phyloP scores from a whole-genome alignment of 1,140 invertebrate species.

The Camponotus pennsylvanicus region DNA sequence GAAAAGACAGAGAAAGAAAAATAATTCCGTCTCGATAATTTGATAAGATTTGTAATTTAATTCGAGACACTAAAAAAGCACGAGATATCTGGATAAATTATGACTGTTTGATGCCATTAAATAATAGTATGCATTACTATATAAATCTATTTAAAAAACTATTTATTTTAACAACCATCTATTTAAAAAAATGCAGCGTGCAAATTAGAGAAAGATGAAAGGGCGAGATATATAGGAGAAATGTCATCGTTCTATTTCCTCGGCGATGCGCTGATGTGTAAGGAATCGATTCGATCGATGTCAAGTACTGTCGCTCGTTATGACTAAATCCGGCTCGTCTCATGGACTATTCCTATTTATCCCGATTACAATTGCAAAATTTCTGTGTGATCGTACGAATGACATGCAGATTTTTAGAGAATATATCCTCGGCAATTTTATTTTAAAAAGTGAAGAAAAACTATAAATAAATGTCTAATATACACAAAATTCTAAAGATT shows the following conservation, averaged over 20 bases:
- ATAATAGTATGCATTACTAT: conserved; percentile 55
- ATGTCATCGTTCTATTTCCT: conserved; percentile 52
- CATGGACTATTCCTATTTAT: conserved; percentile 7
- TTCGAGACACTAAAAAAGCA: conserved; percentile 47
- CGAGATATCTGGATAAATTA: conserved; percentile 55
- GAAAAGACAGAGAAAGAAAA: not conserved
- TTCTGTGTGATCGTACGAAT: not conserved
- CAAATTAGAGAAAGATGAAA: not conserved
- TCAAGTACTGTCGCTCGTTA: conserved; percentile 51
- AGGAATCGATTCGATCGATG: conserved; percentile 44
- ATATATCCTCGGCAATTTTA: not conserved
- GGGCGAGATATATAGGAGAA: not conserved
- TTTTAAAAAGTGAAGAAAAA: not conserved
- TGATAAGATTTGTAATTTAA: conserved; percentile 40
- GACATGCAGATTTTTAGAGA: not conserved
- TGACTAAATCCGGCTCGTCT: conserved; percentile 29
- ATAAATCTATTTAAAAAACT: conserved; percentile 18
- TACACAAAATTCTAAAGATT: not conserved
- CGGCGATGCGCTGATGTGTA: not conserved
- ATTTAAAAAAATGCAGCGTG: conserved; percentile 37
- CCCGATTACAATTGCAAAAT: not conserved
- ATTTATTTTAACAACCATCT: not conserved
- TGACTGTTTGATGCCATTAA: conserved; percentile 46
- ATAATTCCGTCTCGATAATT: conserved; percentile 50
- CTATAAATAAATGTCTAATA: not conserved